Evolutionary conservation across 2,113 vertebrate genomes (phyloP).

Genomic region (Platysternon megacephalum): DNA sequence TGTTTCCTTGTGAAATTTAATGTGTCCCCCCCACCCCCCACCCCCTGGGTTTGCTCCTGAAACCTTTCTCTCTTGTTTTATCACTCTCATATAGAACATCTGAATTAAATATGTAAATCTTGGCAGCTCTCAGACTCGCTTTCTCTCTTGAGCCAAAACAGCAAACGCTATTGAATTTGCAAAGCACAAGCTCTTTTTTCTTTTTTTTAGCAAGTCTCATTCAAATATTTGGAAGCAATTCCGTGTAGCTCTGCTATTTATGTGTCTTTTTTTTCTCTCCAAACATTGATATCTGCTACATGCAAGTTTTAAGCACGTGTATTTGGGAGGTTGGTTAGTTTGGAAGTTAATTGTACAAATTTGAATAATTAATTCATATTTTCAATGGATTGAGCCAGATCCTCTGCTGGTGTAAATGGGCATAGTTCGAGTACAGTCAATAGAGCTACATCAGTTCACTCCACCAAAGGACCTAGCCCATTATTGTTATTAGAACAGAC

Average conservation of each 20-base stretch:
- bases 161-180: slow-evolving; percentile 12
- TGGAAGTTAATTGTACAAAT: neutral
- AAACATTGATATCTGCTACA: neutral
- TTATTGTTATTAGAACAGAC: neutral
- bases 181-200: neutral
- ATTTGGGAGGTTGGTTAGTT: neutral
- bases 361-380: neutral
- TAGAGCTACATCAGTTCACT: neutral
- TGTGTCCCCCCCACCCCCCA: neutral
- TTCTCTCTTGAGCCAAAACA: slow-evolving; percentile 3
- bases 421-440: neutral
- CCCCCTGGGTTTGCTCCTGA: neutral
- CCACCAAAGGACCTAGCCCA: neutral
- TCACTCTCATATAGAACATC: slow-evolving; percentile 11
- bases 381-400: neutral
- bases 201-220: neutral
- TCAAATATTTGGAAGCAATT: neutral
- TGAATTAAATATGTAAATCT: slow-evolving; percentile 57
- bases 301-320: neutral
- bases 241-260: neutral
- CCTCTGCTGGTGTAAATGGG: neutral
- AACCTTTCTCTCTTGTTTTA: slow-evolving; percentile 30
- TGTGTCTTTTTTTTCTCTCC: neutral
- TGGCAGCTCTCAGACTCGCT: neutral
- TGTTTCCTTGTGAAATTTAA: slow-evolving; percentile 31